phyloP scores from a whole-genome alignment of 2,113 vertebrate genomes.

The Pangasianodon gigas region DNA sequence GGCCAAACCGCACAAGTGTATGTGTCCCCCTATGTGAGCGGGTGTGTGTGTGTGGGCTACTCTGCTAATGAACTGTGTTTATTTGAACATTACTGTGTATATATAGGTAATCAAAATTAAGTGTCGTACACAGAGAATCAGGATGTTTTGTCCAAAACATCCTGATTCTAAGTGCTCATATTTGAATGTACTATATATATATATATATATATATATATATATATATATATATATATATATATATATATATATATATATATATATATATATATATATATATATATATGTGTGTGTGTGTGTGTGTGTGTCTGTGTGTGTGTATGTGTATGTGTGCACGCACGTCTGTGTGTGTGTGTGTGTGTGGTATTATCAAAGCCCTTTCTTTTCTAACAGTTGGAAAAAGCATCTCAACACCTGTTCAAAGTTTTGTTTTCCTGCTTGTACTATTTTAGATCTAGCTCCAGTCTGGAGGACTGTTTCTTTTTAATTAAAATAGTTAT shows the following conservation, averaged over 20 bases:
- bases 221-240: background rate
- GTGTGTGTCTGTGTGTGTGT: background rate
- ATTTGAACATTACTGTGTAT: background rate
- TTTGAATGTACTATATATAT: background rate
- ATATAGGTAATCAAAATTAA: background rate
- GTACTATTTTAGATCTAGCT: background rate
- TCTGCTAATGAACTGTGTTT: background rate
- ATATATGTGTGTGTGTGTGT: background rate
- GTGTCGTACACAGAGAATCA: background rate
- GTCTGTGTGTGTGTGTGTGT: background rate
- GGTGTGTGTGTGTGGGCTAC: background rate
- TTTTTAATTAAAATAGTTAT: background rate
- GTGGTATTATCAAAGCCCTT: constrained; percentile 32
- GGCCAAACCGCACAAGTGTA: constrained; percentile 23
- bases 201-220: too few relatives aligned
- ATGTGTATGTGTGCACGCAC: background rate
- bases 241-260: background rate
- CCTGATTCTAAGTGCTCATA: background rate
- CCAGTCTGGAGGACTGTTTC: background rate
- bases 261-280: too few relatives aligned
- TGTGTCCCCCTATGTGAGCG: background rate
- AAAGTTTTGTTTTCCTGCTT: background rate
- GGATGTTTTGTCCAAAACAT: background rate
- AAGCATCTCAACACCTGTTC: constrained; percentile 38
- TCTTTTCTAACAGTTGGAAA: constrained; percentile 40